Base-by-base conservation (phyloP, 2,888 invertebrate genomes). In the Pandemis heparana region DNA sequence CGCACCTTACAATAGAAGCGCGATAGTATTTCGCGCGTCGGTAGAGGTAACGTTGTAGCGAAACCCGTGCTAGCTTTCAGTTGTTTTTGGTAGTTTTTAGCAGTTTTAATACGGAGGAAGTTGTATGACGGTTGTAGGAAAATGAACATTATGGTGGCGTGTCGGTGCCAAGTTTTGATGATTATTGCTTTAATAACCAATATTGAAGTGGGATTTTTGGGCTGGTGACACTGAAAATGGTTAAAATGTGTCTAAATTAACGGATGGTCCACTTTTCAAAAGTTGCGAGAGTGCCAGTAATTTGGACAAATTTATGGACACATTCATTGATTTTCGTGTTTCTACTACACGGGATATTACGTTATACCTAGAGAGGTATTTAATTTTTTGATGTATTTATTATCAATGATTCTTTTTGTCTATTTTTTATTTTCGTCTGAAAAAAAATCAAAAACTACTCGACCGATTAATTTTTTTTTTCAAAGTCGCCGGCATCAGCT, bases 131-230 rank as follows among this genome's bases (percentile, higher is more conserved):
- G 62, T 60, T 66, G 67, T 68, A 63, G 64, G 68, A 41, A 53
- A 53, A 61, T 60, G 69, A 65, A 74, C 88, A 89, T 85, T 87
- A 90, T 89, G 88, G 89, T 87, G 82, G 83, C 77, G 79, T 79
- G 82, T 81, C 84, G 89, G 80, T 88, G 92, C 91, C 92, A 91
- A 92, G 84, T 89, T 91, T 91, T 92, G 89, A 94, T 92, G 90
- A 91, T 91, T 89, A 94, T 94, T 91, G 84, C 87, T 95, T 94
- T 95, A 95, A 92, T 93, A 94, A 94, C 94, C 94, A 94, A 94
- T 94, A 94, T 94, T 94, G 94, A 90, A 85, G 85, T 78, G 81
- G 79, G 82, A 81, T 84, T 82, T 86, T 79, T 69, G 75, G 79
- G 60, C 70, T 71, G 78, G 80, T 82, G 74, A 6, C 74, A 85